phyloP scores from a whole-genome alignment of 2,888 invertebrate species.

The Rotaria sp. region DNA sequence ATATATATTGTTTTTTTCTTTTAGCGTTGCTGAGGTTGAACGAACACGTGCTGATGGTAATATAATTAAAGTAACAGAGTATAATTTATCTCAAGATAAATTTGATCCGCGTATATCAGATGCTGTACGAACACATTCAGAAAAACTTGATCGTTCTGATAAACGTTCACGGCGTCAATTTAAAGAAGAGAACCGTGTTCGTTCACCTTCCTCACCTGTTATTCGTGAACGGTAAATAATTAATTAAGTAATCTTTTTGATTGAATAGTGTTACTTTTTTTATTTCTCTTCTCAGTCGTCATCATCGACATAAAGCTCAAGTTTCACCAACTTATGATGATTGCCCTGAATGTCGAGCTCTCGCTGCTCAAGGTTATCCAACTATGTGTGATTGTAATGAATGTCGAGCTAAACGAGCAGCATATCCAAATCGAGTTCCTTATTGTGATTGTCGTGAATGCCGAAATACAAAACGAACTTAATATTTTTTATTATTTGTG shows the following conservation, averaged over 20 bases:
- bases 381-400: background rate
- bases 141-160: background rate
- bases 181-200: background rate
- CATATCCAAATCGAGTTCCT: background rate
- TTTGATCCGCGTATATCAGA: background rate
- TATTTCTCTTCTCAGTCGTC: background rate
- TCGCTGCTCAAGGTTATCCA: background rate
- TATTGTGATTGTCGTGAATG: conserved; percentile 14
- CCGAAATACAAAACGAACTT: background rate
- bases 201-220: background rate
- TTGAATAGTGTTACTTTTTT: background rate
- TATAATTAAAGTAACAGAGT: conserved; percentile 2
- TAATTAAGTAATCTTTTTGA: background rate
- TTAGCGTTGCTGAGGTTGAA: background rate
- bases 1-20: background rate
- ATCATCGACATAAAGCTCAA: background rate
- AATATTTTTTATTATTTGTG: background rate
- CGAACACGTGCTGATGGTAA: background rate
- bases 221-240: background rate
- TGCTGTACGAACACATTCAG: conserved; percentile 16
- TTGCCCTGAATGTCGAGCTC: conserved; percentile 3
- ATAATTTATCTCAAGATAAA: background rate
- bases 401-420: background rate
- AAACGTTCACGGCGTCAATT: background rate
- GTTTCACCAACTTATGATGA: background rate